These are phyloP conservation scores for Labeo calbasu DNA, from an alignment of 2,797 vertebrate species.

Conservation along the genomic window DNA sequence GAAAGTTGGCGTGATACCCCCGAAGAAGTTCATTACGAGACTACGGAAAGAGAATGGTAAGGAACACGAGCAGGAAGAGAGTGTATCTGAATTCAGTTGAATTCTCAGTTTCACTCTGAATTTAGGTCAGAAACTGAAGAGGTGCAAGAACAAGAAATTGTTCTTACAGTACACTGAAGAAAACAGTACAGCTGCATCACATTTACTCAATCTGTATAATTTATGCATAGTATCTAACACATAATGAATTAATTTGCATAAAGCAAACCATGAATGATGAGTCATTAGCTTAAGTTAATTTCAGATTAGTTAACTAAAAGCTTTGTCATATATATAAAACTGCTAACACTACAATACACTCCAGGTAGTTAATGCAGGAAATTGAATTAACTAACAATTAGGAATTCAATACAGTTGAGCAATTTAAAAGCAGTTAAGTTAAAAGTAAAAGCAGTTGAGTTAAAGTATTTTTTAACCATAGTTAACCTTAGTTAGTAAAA, in stretches of 20 bases:
- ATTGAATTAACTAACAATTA: neutral
- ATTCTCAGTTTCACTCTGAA: neutral
- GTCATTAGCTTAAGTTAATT: neutral
- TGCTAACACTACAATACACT: neutral
- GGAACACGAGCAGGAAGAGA: slow-evolving; percentile 41
- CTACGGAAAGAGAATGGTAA: slow-evolving; percentile 96
- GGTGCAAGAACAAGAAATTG: neutral
- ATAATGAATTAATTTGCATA: neutral
- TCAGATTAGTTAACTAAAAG: neutral
- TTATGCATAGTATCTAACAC: neutral
- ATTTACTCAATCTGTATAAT: neutral
- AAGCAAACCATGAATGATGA: neutral
- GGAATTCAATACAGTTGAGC: neutral
- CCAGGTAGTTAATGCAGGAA: neutral
- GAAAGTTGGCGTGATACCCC: slow-evolving; percentile 97
- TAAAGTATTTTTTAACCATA: neutral
- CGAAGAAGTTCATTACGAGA: slow-evolving; percentile 97
- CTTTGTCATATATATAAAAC: neutral
- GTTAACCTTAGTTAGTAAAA: neutral
- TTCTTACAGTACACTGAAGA: neutral
- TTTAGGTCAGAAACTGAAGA: neutral
- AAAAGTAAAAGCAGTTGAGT: too few species aligned
- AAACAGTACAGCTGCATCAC: neutral
- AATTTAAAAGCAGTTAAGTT: too few species aligned
- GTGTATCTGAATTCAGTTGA: neutral